These are phyloP conservation scores for Rhodinocichla rosea DNA, from an alignment of 2,113 vertebrate species.

Conservation along the genomic window DNA sequence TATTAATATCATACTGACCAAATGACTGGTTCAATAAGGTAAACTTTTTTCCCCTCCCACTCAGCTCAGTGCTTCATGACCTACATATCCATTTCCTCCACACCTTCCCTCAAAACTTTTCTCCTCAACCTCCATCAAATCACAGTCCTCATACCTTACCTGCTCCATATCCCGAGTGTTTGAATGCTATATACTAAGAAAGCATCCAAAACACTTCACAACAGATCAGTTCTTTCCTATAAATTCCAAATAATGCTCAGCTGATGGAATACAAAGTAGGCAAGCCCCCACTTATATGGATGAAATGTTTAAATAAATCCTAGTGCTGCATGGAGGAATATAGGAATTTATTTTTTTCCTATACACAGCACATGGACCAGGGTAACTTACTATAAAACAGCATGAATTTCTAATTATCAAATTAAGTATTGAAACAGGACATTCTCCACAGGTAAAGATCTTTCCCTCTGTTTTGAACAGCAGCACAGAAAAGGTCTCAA, in stretches of 20 bases:
- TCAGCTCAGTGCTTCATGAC: background rate
- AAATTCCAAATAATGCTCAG: background rate
- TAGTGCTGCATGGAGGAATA: background rate
- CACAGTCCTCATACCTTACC: background rate
- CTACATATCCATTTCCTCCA: background rate
- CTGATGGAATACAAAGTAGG: background rate
- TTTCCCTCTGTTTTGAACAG: background rate
- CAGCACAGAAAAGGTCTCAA: background rate
- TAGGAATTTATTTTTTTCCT: background rate
- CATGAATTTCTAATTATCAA: background rate
- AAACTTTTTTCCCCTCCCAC: background rate
- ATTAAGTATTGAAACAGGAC: background rate
- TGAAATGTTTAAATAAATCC: background rate
- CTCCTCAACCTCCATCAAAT: background rate
- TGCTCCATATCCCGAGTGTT: background rate
- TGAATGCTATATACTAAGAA: background rate
- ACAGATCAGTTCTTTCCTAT: background rate
- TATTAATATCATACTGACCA: background rate
- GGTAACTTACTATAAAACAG: background rate
- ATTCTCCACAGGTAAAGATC: background rate
- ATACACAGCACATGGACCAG: background rate
- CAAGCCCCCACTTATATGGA: accelerated
- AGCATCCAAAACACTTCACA: background rate
- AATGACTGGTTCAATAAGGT: background rate
- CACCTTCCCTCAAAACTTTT: background rate